A percentile compares a stretch with the other conserved stretches of the same genome.
These are phyloP conservation scores for Calliscelio sp. DNA, from an alignment of 2,888 invertebrate species.

Conservation along the genomic window DNA sequence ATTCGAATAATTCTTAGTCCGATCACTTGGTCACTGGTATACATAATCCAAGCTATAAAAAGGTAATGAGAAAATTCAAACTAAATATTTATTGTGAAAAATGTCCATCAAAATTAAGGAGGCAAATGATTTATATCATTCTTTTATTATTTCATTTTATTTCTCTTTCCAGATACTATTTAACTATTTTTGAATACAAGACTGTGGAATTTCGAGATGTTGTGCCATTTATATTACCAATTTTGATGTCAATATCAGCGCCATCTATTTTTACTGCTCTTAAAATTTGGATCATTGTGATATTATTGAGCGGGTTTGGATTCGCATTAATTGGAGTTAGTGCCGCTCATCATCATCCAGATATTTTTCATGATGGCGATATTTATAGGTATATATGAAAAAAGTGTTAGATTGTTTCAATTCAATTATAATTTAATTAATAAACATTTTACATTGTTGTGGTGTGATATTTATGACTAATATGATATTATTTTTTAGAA, in stretches of 20 bases:
- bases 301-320: conserved; percentile 87
- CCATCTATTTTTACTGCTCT: conserved; percentile 83
- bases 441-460: too few species aligned
- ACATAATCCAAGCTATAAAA: background rate
- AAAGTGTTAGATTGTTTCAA: too few species aligned
- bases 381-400: conserved; percentile 88
- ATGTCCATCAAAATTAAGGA: too few species aligned
- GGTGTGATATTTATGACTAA: too few species aligned
- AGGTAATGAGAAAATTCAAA: too few species aligned
- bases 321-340: conserved; percentile 90
- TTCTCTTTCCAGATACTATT: conserved; percentile 77
- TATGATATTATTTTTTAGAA: conserved; percentile 86
- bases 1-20: background rate
- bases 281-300: conserved; percentile 87
- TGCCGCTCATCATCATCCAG: conserved; percentile 93
- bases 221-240: conserved; percentile 85
- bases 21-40: background rate
- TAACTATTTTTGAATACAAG: conserved; percentile 67
- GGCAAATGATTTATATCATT: too few species aligned
- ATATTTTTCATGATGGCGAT: conserved; percentile 93
- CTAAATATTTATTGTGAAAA: too few species aligned
- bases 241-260: conserved; percentile 85
- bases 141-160: too few species aligned
- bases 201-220: conserved; percentile 79
- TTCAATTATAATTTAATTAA: too few species aligned